phyloP scores from a whole-genome alignment of 2,888 invertebrate species.

The Ectobius pallidus region DNA sequence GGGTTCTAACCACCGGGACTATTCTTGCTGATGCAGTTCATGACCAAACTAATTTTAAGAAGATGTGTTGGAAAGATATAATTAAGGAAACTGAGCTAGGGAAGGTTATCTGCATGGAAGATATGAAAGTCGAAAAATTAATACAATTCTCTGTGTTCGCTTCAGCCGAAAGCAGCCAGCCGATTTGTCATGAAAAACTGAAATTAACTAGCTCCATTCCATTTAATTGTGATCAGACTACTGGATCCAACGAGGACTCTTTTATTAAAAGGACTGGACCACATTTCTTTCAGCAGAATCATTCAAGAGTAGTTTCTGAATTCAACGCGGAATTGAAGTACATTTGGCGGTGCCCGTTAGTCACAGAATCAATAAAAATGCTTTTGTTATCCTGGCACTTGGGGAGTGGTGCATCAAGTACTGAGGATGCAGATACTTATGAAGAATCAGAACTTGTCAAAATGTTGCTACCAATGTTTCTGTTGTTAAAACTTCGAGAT shows the following conservation, averaged over 20 bases:
- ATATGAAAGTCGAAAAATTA: not conserved
- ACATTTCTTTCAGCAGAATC: no score
- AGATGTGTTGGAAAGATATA: not conserved
- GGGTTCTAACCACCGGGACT: not conserved
- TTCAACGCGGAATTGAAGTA: slow-evolving; percentile 49
- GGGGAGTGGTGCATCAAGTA: slow-evolving; percentile 54
- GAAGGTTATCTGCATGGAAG: not conserved
- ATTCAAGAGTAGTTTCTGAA: no score
- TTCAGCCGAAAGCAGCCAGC: not conserved
- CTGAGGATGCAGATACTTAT: slow-evolving; percentile 48
- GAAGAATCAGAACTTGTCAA: slow-evolving; percentile 51
- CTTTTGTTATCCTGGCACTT: slow-evolving; percentile 60
- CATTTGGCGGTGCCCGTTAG: slow-evolving; percentile 62
- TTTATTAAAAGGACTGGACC: no score
- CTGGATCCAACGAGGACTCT: no score
- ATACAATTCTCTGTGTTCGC: not conserved
- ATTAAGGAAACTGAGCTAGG: no score
- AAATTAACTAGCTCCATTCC: no score
- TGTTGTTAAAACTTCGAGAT: not conserved
- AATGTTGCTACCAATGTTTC: slow-evolving; percentile 47
- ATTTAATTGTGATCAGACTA: no score
- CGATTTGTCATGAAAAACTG: no score
- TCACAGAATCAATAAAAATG: slow-evolving; percentile 59
- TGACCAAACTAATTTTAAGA: not conserved
- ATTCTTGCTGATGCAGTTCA: not conserved